Conservation (phyloP, 1,140 invertebrate species). For the Pemphigus obesinymphae region DNA sequence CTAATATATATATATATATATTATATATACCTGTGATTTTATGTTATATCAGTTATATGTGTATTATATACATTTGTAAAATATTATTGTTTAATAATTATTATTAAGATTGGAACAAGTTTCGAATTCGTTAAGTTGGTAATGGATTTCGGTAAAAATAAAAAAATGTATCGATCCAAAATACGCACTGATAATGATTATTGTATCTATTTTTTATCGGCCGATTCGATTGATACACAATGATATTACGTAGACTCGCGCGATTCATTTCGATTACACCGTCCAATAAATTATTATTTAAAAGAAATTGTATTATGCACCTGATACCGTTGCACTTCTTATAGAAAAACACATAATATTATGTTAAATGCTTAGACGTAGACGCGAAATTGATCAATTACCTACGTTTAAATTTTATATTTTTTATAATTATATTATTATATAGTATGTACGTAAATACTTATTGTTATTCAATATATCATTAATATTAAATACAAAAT, state of each 20-base stretch:
- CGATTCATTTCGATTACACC: background rate
- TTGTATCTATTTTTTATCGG: background rate
- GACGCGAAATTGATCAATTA: no score
- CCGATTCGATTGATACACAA: no score
- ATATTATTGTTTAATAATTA: background rate
- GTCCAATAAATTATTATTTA: no score
- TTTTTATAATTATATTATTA: background rate
- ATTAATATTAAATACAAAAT: background rate
- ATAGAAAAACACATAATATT: background rate
- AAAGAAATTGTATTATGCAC: background rate
- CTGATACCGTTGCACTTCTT: background rate
- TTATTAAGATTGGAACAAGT: no score
- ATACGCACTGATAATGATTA: background rate
- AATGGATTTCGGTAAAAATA: no score
- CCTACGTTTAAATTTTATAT: background rate
- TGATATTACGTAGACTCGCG: background rate
- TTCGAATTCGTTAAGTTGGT: no score
- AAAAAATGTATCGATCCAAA: no score
- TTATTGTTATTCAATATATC: background rate
- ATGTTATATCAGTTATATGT: background rate
- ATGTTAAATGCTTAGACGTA: background rate
- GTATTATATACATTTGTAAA: background rate
- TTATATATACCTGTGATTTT: background rate
- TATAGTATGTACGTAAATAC: background rate
- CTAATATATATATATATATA: background rate